These are phyloP conservation scores for Chrysolina oricalcia DNA, from an alignment of 2,888 invertebrate genomes.

Conservation along the genomic window DNA sequence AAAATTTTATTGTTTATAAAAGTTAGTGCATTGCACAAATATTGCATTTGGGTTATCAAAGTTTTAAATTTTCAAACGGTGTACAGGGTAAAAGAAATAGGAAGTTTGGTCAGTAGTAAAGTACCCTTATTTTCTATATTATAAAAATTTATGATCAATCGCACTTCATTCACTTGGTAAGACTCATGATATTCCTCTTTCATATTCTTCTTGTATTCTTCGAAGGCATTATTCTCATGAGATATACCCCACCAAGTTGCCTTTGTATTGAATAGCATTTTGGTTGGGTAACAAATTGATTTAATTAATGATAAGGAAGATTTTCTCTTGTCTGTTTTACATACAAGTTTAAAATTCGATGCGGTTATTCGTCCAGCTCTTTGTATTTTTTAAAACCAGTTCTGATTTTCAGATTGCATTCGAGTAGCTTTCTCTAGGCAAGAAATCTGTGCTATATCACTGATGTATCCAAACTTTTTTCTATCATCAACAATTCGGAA, in stretches of 20 bases:
- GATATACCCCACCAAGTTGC: slow-evolving; percentile 18
- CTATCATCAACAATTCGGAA: not conserved
- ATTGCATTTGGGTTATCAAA: too few species aligned
- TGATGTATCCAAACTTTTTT: slow-evolving; percentile 23
- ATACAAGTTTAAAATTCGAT: slow-evolving; percentile 34
- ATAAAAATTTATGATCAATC: slow-evolving; percentile 21
- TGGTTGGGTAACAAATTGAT: slow-evolving; percentile 15
- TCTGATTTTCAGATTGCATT: slow-evolving; percentile 22
- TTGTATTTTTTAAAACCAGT: slow-evolving; percentile 24
- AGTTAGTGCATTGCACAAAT: too few species aligned
- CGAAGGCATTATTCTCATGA: slow-evolving; percentile 23
- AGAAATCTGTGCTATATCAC: not conserved
- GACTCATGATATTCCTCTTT: slow-evolving; percentile 37
- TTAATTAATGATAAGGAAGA: slow-evolving; percentile 25
- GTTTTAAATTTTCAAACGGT: too few species aligned
- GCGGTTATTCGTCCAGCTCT: slow-evolving; percentile 35
- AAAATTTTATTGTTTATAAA: too few species aligned
- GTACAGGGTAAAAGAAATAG: too few species aligned
- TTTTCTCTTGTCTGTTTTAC: slow-evolving; percentile 15
- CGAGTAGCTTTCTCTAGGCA: slow-evolving; percentile 30
- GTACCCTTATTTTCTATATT: too few species aligned
- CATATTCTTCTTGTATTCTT: slow-evolving; percentile 19
- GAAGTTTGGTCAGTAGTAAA: too few species aligned
- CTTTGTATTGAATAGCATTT: slow-evolving; percentile 14
- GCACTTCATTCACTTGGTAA: slow-evolving; percentile 39